Percentiles rank a stretch among this genome's conserved stretches.
These are phyloP conservation scores for Chromoteleia sp. DNA, from an alignment of 2,888 invertebrate species.

Conservation along the genomic window DNA sequence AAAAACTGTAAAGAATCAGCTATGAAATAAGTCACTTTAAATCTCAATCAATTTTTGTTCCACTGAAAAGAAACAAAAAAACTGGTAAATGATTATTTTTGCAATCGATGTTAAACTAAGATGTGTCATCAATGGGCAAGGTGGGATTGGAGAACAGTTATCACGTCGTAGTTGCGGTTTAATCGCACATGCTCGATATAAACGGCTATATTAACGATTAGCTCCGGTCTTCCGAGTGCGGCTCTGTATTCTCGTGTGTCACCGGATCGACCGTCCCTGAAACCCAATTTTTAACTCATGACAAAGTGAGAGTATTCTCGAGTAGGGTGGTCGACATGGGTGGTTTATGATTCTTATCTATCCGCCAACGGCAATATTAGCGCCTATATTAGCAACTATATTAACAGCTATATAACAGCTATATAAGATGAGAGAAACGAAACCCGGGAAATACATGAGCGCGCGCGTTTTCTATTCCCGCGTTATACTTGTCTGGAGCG, in stretches of 20 bases:
- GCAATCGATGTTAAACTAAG: constrained; percentile 16
- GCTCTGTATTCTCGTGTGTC: constrained; percentile 43
- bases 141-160: constrained; percentile 53
- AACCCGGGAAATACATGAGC: constrained; percentile 29
- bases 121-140: constrained; percentile 30
- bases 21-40: no score
- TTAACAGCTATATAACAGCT: constrained; percentile 53
- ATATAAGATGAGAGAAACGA: constrained; percentile 58
- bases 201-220: constrained; percentile 64
- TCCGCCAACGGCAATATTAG: constrained; percentile 67
- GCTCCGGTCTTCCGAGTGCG: constrained; percentile 53
- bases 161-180: constrained; percentile 43
- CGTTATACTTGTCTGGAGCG: constrained; percentile 35
- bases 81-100: constrained; percentile 27
- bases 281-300: constrained; percentile 57
- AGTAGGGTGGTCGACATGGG: constrained; percentile 68
- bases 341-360: constrained; percentile 69
- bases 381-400: constrained; percentile 54
- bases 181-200: constrained; percentile 49
- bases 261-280: constrained; percentile 62
- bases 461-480: constrained; percentile 31
- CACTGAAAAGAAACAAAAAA: no score
- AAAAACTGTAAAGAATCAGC: no score
- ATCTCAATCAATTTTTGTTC: no score
- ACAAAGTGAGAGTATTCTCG: constrained; percentile 64